Evolutionary conservation across 1,140 invertebrate species (phyloP).

Genomic region (Pinna nobilis): DNA sequence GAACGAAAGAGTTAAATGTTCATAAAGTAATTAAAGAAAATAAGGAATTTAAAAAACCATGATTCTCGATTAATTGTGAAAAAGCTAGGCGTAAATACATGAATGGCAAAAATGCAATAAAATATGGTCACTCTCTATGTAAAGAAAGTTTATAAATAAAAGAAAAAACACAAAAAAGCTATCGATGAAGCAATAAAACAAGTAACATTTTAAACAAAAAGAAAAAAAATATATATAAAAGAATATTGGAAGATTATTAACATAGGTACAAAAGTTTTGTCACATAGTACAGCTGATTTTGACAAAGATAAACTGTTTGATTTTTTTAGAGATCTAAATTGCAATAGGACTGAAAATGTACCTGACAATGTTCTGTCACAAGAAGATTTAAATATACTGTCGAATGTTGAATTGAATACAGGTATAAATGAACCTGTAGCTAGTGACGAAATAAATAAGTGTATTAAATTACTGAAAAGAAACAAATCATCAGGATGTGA

Average conservation of each 20-base stretch:
- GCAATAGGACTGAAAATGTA: neutral
- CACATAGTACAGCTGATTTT: neutral
- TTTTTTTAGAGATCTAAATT: neutral
- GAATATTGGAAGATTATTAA: slow-evolving; percentile 15
- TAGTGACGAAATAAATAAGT: neutral
- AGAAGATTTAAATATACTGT: neutral
- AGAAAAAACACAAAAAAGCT: slow-evolving; percentile 9
- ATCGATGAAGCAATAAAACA: neutral
- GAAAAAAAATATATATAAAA: neutral
- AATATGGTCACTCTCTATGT: slow-evolving; percentile 3
- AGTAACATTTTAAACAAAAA: neutral
- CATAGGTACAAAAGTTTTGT: neutral
- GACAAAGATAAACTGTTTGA: slow-evolving; percentile 7
- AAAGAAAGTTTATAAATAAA: neutral
- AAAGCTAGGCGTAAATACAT: neutral
- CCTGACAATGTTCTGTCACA: neutral
- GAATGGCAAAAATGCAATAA: neutral
- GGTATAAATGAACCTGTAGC: neutral
- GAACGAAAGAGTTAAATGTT: neutral
- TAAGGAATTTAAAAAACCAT: neutral
- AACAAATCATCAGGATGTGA: slow-evolving; percentile 1
- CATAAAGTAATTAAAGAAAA: neutral
- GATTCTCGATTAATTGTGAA: slow-evolving; percentile 3
- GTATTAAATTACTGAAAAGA: neutral
- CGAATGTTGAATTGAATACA: neutral